These are phyloP conservation scores for Pteronura brasiliensis DNA, from an alignment of 2,113 vertebrate species.

Conservation along the genomic window DNA sequence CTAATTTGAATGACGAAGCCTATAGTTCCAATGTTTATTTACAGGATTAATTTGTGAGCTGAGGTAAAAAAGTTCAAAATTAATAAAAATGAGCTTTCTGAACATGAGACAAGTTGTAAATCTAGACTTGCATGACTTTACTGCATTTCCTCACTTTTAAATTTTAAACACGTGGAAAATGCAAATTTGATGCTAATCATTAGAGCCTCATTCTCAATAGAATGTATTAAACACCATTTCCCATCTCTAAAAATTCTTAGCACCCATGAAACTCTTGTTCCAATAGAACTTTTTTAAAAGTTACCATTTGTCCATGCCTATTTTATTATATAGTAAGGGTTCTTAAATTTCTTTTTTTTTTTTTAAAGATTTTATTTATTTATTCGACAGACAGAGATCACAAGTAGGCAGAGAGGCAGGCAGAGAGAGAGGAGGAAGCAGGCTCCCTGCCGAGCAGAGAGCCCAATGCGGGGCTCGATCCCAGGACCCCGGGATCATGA, in stretches of 20 bases:
- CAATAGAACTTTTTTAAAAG: background rate
- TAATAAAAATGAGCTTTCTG: conserved; percentile 25
- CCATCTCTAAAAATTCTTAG: conserved; percentile 21
- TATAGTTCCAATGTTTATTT: background rate
- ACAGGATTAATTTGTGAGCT: background rate
- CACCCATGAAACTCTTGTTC: conserved; percentile 10
- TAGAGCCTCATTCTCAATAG: background rate
- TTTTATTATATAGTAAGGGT: background rate
- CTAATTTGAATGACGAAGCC: conserved; percentile 12
- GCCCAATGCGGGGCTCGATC: too few species aligned
- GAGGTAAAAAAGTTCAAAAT: conserved; percentile 15
- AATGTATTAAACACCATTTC: background rate
- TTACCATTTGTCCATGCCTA: background rate
- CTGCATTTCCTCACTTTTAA: conserved; percentile 29
- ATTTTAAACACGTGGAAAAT: conserved; percentile 47
- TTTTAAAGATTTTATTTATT: too few species aligned
- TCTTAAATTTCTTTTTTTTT: background rate
- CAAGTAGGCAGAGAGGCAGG: too few species aligned
- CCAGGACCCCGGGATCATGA: too few species aligned
- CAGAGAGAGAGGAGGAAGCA: too few species aligned
- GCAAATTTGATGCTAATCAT: conserved; percentile 10
- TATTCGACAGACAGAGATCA: too few species aligned
- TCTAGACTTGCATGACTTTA: conserved; percentile 13
- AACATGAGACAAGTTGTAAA: conserved; percentile 6
- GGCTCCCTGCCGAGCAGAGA: too few species aligned